Conservation (phyloP, 2,888 invertebrate genomes). For the Caradrina kadenii region DNA sequence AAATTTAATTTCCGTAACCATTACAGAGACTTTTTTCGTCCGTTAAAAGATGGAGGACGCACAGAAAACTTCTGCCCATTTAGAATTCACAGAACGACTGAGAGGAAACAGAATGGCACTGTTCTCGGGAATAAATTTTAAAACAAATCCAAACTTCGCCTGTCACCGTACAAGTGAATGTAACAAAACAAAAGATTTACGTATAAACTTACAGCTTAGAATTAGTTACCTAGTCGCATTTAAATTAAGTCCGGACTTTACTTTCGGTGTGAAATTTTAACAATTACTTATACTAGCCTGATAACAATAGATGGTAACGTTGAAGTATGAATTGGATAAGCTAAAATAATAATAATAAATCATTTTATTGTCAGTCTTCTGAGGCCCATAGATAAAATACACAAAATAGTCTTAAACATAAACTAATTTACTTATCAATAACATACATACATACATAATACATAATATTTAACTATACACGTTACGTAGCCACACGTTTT, state of each 20-base stretch:
- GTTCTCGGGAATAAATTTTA: conserved; percentile 84
- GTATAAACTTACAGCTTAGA: conserved; percentile 83
- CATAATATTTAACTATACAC: no score
- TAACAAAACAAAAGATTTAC: conserved; percentile 87
- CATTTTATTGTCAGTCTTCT: no score
- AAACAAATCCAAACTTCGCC: conserved; percentile 85
- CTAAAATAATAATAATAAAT: no score
- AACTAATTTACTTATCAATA: no score
- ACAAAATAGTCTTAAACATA: no score
- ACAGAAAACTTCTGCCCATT: conserved; percentile 76
- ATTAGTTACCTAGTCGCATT: conserved; percentile 76
- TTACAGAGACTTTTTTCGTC: conserved; percentile 71
- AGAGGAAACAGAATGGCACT: conserved; percentile 82
- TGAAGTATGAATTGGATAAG: conserved; percentile 20
- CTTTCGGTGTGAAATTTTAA: conserved; percentile 53
- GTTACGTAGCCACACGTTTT: no score
- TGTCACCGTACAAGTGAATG: conserved; percentile 82
- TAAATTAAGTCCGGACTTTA: conserved; percentile 67
- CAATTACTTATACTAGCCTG: conserved; percentile 49
- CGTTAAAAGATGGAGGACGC: conserved; percentile 68
- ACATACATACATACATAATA: no score
- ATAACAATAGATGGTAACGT: conserved; percentile 15
- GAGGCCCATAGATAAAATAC: no score
- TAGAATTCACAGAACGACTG: conserved; percentile 86
- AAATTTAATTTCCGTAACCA: conserved; percentile 73